Conservation (phyloP, 2,888 invertebrate species). For the Phytoseiulus persimilis region DNA sequence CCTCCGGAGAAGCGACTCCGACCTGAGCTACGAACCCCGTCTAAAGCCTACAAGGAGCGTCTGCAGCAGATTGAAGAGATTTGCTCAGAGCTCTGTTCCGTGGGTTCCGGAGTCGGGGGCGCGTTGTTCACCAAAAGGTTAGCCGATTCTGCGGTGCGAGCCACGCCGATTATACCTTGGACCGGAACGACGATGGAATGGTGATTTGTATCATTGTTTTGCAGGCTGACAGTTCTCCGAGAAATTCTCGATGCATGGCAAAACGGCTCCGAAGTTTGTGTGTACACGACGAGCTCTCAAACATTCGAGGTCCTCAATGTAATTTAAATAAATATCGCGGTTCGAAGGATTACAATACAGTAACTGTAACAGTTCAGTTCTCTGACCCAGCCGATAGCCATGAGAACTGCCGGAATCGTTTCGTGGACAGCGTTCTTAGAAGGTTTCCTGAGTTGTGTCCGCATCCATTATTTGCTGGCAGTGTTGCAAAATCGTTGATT, state of each 20-base stretch:
- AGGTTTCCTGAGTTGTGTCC: too few species aligned
- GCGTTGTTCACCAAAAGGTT: constrained; percentile 19
- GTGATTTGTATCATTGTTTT: background rate
- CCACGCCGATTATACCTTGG: too few species aligned
- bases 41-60: constrained; percentile 7
- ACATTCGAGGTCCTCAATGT: background rate
- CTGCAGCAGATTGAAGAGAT: constrained; percentile 17
- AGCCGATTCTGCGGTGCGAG: background rate
- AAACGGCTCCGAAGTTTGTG: constrained; percentile 11
- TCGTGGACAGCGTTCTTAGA: too few species aligned
- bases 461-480: too few species aligned
- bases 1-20: background rate
- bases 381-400: too few species aligned
- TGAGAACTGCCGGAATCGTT: too few species aligned
- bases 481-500: too few species aligned
- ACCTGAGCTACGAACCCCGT: background rate
- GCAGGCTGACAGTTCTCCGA: constrained; percentile 13
- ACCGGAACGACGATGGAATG: too few species aligned
- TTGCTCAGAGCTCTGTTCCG: constrained; percentile 27
- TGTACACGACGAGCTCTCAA: background rate
- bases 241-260: constrained; percentile 26
- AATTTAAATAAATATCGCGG: too few species aligned
- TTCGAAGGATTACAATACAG: too few species aligned
- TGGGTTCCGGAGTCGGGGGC: constrained; percentile 12
- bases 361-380: too few species aligned